Evolutionary conservation across 1,140 invertebrate genomes (phyloP), one percentile per base, ranked within the genome.

Genomic region (Mesaphorura yosii): DNA sequence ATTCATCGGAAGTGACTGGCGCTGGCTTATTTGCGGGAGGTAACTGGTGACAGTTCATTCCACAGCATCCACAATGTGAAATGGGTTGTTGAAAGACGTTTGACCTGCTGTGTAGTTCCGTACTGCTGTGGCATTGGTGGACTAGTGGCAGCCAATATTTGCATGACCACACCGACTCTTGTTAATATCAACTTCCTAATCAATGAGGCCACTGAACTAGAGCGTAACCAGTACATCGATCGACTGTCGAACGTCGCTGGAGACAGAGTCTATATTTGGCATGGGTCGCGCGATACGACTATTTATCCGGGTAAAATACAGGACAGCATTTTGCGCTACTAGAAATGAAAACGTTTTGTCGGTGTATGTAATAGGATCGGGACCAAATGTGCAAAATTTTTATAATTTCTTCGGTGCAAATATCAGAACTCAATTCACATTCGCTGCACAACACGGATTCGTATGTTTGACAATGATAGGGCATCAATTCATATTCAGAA

Each of bases 261-360:
- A 26, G 65, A 67, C 45, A 64, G 58, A 25, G 66, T 70, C 5
- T 71, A 64, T 59, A 66, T 71, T 28, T 71, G 67, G 55, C 60
- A 64, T 53, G 70, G 70, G 12, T 58, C 55, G 6, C 22, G 53
- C 12, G 70, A 72, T 50, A 53, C 65, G 0, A 64, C 67, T 6
- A 67, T 71, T 2, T 62, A 65, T 37, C 69, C 66, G 59, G 66
- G 69, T 69, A 58, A 25, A 17, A 10, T 1, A 23, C 15, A 28
- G 2, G 4, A 22, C 5, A 15, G 22, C 12, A 42, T 12, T n/a
- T 19, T 17, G n/a, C n/a, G n/a, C 10, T 37, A n/a, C 10, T 37
- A n/a, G n/a, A 12, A 37, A n/a, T 37, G n/a, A n/a, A 37, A n/a
- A 37, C 34, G 34, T 12, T n/a, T 12, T n/a, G 12, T 37, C n/a